phyloP scores from a whole-genome alignment of 2,888 invertebrate genomes.

The Buathra laborator region DNA sequence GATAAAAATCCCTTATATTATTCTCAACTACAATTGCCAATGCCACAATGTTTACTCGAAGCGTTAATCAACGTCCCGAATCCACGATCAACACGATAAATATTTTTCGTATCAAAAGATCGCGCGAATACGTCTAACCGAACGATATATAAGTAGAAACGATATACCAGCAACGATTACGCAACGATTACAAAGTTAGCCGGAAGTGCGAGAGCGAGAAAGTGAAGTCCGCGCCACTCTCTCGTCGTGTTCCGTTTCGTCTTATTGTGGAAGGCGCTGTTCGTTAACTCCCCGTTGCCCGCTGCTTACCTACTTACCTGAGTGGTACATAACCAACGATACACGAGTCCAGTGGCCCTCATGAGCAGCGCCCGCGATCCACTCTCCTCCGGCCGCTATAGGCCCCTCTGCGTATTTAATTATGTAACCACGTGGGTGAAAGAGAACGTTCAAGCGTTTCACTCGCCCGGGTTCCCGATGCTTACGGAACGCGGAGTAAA shows the following conservation, averaged over 20 bases:
- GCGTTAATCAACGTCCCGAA: background rate
- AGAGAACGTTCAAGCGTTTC: conserved; percentile 68
- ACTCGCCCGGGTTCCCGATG: background rate
- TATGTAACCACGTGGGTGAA: conserved; percentile 69
- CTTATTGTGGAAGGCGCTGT: conserved; percentile 41
- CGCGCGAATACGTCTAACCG: conserved; percentile 10
- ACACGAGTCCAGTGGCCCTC: background rate
- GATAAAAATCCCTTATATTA: background rate
- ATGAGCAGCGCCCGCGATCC: background rate
- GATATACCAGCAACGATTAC: conserved; percentile 19
- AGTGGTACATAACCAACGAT: conserved; percentile 53
- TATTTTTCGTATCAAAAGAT: background rate
- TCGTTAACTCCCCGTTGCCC: conserved; percentile 19
- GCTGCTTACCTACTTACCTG: conserved; percentile 38
- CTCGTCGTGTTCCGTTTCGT: conserved; percentile 17
- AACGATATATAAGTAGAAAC: conserved; percentile 4
- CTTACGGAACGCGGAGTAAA: no score
- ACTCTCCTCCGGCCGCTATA: conserved; percentile 9
- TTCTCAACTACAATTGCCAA: background rate
- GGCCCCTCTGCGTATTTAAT: conserved; percentile 55
- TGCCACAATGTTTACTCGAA: background rate
- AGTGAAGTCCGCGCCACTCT: conserved; percentile 39
- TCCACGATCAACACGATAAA: background rate
- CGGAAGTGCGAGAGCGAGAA: conserved; percentile 63
- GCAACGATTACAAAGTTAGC: conserved; percentile 53